Conservation (phyloP, 2,888 invertebrate genomes). For the Drosophila nigricruria region DNA sequence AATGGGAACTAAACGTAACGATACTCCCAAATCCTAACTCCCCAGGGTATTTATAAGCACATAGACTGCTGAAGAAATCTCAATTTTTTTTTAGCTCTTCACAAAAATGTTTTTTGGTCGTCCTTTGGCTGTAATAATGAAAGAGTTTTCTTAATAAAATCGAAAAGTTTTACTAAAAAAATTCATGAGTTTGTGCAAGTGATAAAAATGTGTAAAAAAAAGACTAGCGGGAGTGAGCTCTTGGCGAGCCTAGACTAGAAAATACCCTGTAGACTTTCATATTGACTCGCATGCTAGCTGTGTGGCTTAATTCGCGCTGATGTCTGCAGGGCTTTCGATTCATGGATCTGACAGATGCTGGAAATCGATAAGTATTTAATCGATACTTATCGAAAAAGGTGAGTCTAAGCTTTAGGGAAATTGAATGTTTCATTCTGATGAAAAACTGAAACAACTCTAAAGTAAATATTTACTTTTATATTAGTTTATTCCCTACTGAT, state of each 20-base stretch:
- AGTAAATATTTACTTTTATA: not conserved
- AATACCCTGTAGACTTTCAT: not conserved
- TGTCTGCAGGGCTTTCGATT: no score
- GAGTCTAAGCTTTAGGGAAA: not conserved
- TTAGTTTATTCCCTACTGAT: not conserved
- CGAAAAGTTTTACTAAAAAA: slow-evolving; percentile 15
- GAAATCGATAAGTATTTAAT: not conserved
- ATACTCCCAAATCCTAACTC: no score
- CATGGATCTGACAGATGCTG: not conserved
- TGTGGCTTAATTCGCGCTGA: not conserved
- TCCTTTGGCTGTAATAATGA: not conserved
- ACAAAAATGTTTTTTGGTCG: not conserved
- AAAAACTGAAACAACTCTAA: not conserved
- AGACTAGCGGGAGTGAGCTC: not conserved
- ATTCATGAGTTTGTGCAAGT: slow-evolving; percentile 15
- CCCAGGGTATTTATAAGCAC: not conserved
- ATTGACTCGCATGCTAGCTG: no score
- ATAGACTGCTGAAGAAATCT: not conserved
- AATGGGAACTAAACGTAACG: no score
- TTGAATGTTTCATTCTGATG: not conserved
- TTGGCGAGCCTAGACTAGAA: not conserved
- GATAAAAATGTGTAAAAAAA: slow-evolving; percentile 7
- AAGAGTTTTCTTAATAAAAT: slow-evolving; percentile 5
- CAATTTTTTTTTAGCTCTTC: not conserved
- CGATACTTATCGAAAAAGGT: not conserved